A percentile compares a stretch with the other conserved stretches of the same genome.
These are phyloP conservation scores for Tromatobia lineatoria DNA, from an alignment of 2,888 invertebrate genomes.

Conservation along the genomic window DNA sequence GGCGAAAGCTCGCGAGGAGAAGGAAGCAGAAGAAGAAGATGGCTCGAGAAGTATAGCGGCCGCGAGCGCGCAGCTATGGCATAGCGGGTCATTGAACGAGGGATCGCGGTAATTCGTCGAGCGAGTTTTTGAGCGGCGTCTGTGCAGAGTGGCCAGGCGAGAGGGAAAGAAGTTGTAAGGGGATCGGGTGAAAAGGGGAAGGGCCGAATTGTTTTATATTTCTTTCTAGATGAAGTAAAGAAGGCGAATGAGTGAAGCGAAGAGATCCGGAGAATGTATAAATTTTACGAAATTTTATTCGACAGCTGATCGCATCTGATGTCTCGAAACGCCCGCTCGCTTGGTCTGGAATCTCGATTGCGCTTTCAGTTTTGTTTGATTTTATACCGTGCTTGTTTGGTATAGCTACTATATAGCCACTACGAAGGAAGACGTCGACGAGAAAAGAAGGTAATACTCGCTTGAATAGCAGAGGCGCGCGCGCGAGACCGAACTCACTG, in stretches of 20 bases:
- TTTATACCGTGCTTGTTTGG: slow-evolving; percentile 1
- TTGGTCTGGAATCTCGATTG: not conserved
- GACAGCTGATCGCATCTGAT: not conserved
- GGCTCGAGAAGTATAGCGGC: slow-evolving; percentile 7
- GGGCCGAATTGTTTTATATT: slow-evolving; percentile 65
- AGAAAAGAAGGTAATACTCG: slow-evolving; percentile 16
- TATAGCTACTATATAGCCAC: not conserved
- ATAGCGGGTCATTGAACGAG: slow-evolving; percentile 64
- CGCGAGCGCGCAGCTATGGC: not conserved
- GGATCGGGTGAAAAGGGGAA: slow-evolving; percentile 17
- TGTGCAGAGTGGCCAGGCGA: slow-evolving; percentile 52
- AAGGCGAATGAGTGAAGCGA: not conserved
- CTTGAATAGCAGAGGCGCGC: slow-evolving; percentile 48
- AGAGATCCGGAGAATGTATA: not conserved
- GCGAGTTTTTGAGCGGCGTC: slow-evolving; percentile 69
- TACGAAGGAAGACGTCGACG: not conserved
- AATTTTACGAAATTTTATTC: not conserved
- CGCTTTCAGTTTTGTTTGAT: not conserved
- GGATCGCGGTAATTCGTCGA: slow-evolving; percentile 68
- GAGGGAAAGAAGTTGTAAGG: slow-evolving; percentile 52
- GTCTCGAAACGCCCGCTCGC: not conserved
- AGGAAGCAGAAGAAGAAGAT: slow-evolving; percentile 43
- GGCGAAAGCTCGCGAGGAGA: slow-evolving; percentile 51
- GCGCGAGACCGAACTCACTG: not conserved
- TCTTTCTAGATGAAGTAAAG: slow-evolving; percentile 39